Percentiles rank a stretch among this genome's conserved stretches.
Evolutionary conservation across 2,113 vertebrate species (phyloP).

Genomic region (Tinamus guttatus): DNA sequence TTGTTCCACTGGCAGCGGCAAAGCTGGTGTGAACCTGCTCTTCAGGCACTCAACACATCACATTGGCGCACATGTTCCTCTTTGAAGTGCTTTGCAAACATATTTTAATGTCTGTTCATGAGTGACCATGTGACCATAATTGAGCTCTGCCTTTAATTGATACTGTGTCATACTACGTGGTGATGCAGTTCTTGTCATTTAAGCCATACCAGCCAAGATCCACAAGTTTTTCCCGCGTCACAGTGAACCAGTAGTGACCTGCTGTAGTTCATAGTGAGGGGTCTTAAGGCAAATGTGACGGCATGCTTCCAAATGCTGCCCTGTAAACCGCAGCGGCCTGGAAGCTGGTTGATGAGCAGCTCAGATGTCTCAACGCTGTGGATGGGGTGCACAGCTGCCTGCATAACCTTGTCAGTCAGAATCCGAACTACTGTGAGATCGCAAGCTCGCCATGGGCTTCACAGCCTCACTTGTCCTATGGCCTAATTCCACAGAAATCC

Average conservation of each 20-base stretch:
- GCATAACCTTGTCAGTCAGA: fast-evolving
- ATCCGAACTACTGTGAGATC: neutral
- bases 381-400: neutral
- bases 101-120: neutral
- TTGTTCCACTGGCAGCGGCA: neutral
- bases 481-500: neutral
- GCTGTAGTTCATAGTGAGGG: neutral
- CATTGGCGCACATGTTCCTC: fast-evolving
- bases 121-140: neutral
- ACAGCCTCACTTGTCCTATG: neutral
- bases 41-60: neutral
- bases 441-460: neutral
- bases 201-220: neutral
- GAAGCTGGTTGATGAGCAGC: neutral
- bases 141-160: neutral
- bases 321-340: neutral
- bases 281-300: neutral
- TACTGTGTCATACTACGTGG: too few relatives aligned
- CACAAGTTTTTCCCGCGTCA: neutral
- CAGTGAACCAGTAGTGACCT: neutral
- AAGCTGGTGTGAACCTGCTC: neutral
- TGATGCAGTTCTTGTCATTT: neutral
- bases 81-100: neutral
- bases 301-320: neutral
- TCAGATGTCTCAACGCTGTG: neutral